These are phyloP conservation scores for Bemisia tabaci DNA, from an alignment of 1,140 invertebrate species.

Conservation along the genomic window DNA sequence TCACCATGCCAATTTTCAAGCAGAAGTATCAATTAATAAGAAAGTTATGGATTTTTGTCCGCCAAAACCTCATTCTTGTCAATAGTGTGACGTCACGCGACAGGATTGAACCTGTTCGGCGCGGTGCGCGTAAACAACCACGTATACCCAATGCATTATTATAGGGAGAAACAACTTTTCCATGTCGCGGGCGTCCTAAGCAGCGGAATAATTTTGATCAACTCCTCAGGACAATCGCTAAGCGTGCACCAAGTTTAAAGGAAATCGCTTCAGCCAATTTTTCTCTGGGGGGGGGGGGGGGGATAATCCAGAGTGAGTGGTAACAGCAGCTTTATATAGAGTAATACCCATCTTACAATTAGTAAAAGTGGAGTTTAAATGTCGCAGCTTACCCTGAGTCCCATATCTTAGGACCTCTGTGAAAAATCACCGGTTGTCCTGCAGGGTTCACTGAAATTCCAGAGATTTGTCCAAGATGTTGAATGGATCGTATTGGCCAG, in stretches of 20 bases:
- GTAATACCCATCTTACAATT: background rate
- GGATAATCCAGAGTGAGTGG: conserved; percentile 5
- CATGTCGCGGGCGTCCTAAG: no score
- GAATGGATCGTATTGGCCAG: conserved; percentile 15
- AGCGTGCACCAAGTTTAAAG: background rate
- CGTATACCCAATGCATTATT: no score
- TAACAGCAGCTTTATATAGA: background rate
- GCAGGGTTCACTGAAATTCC: conserved; percentile 67
- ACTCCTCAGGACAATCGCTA: no score
- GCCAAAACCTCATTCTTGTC: no score
- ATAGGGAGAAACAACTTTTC: no score
- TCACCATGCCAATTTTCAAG: no score
- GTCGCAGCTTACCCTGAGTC: conserved; percentile 48
- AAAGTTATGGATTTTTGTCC: no score
- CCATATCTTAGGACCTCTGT: conserved; percentile 69
- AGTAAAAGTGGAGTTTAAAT: background rate
- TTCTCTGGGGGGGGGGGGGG: background rate
- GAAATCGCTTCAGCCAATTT: conserved; percentile 3
- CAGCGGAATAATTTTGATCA: no score
- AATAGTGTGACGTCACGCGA: no score
- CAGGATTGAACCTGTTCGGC: no score
- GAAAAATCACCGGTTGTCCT: conserved; percentile 76
- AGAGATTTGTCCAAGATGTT: conserved; percentile 53
- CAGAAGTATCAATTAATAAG: no score
- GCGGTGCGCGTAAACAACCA: no score